Percentiles rank a stretch among this genome's conserved stretches.
Evolutionary conservation across 2,888 invertebrate species (phyloP).

Genomic region (Cactoblastis cactorum): DNA sequence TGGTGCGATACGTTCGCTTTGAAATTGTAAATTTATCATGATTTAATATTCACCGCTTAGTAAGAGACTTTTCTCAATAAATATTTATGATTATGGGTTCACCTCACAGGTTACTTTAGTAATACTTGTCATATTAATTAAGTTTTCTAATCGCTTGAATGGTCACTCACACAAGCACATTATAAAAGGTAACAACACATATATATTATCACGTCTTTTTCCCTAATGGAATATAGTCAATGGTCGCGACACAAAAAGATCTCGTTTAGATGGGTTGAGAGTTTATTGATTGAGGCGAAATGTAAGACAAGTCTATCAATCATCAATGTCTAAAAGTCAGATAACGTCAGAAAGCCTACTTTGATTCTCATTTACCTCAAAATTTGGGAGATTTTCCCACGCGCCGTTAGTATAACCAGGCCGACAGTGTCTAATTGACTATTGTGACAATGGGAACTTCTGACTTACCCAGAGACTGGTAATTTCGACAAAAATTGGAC

Average conservation of each 20-base stretch:
- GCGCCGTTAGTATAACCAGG: slow-evolving; percentile 42
- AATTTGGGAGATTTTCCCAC: slow-evolving; percentile 38
- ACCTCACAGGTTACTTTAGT: slow-evolving; percentile 1
- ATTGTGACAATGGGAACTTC: slow-evolving; percentile 68
- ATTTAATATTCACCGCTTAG: slow-evolving; percentile 8
- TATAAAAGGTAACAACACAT: no score
- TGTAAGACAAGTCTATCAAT: no score
- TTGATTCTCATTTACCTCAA: slow-evolving; percentile 17
- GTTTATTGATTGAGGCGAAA: no score
- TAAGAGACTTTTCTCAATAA: slow-evolving; percentile 9
- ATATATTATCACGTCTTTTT: no score
- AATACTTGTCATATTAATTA: neutral
- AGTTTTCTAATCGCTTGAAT: neutral
- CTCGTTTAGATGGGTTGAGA: no score
- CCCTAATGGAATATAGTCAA: no score
- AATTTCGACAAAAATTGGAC: no score
- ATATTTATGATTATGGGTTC: slow-evolving; percentile 8
- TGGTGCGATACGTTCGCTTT: slow-evolving; percentile 2
- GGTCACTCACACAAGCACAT: no score
- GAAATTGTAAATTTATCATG: slow-evolving; percentile 11
- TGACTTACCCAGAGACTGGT: slow-evolving; percentile 15
- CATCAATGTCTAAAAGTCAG: no score
- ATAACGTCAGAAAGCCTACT: no score
- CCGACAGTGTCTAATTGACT: slow-evolving; percentile 64
- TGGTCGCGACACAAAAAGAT: no score